Base-by-base conservation (phyloP, 2,113 vertebrate species). In the Phasianus colchicus region DNA sequence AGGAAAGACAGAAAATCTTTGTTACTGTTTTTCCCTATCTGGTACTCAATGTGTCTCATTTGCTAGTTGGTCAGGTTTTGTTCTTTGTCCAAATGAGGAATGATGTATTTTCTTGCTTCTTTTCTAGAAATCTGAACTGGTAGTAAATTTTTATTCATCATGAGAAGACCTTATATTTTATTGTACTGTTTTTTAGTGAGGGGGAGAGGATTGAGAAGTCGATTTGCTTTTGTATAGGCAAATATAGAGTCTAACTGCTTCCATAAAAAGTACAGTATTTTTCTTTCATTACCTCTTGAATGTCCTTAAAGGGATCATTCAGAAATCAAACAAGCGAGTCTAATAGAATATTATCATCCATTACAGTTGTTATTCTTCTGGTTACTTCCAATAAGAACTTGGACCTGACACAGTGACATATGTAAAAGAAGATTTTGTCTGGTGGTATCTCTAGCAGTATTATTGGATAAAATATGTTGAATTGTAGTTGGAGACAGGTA, bases 311-410 rank as follows among this genome's bases (percentile, higher is more conserved):
- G 70, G 61, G 61, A 90, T 96, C 90, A 69, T 95, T 96, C 90
- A 92, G 76, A 86, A 96, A 64, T 88, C 83, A 92, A 67, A 94
- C 88, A 94, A 94, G 90, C n/a, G 66, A 92, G 61, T 96, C 93
- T 96, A 96, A 94, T 94, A 89, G 86, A 66, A 34, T 84, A 92
- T 96, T 93, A 81, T 65, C 74, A 83, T 94, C 83, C 73, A 86
- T 94, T 92, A 93, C 70, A 69, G 83, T 95, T 88, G 93, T 95
- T 94, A 81, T 92, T 96, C 96, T 95, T 95, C 78, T 92, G 67
- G 89, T 91, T 94, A 84, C 76, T 95, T 95, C 65, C 80, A 88
- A 1, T 48, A 77, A 93, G 88, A 83, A 86, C 74, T 95, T 94
- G 93, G 88, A 95, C 47, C 20, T 65, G 70, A 76, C 92, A 95